These are phyloP conservation scores for Paedocypris sp. DNA, from an alignment of 2,113 vertebrate genomes.

Conservation along the genomic window DNA sequence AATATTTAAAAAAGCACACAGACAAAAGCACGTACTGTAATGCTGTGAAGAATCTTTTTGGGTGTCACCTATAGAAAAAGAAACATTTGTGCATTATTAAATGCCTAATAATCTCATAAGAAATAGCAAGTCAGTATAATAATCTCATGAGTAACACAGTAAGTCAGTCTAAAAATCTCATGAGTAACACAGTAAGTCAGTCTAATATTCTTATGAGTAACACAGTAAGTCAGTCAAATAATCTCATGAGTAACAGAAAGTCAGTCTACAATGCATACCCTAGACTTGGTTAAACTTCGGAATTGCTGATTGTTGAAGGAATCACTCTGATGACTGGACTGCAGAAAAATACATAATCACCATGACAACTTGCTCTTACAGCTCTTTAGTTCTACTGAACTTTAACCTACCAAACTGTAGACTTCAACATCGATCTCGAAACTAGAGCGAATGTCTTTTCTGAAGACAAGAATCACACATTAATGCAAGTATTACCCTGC, in stretches of 20 bases:
- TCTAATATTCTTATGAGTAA: no score
- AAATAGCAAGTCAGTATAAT: neutral
- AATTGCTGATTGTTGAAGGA: slow-evolving; percentile 32
- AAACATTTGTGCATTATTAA: neutral
- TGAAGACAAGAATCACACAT: slow-evolving; percentile 28
- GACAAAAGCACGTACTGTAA: slow-evolving; percentile 46
- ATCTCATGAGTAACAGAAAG: neutral
- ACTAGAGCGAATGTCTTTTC: slow-evolving; percentile 57
- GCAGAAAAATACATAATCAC: neutral
- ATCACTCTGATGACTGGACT: slow-evolving; percentile 44
- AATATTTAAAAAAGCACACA: no score
- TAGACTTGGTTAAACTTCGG: slow-evolving; percentile 41
- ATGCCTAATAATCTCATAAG: neutral
- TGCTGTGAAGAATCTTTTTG: slow-evolving; percentile 61
- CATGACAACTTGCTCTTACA: no score
- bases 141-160: no score
- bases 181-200: no score
- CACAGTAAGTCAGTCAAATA: no score
- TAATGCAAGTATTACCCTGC: neutral
- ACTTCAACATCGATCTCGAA: slow-evolving; percentile 71
- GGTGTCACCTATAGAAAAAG: slow-evolving; percentile 56
- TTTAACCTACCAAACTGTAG: slow-evolving; percentile 64
- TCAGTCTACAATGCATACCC: slow-evolving; percentile 39
- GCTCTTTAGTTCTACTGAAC: neutral
- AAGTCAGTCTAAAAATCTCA: no score